Evolutionary conservation across 2,888 invertebrate species (phyloP).

Genomic region (Torymus tubicola): DNA sequence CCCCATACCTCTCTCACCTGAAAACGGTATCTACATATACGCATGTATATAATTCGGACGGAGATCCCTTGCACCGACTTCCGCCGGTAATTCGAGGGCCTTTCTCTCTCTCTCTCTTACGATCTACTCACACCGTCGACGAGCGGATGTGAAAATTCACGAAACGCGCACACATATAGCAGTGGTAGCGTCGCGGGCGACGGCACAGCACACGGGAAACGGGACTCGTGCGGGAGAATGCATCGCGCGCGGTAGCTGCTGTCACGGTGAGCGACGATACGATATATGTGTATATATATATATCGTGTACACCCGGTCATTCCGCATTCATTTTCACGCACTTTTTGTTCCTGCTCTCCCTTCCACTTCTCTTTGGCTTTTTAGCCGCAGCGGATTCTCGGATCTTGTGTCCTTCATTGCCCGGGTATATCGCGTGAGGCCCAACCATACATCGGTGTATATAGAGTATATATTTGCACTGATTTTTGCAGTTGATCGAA

Average conservation of each 20-base stretch:
- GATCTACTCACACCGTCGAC: constrained; percentile 26
- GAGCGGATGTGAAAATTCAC: constrained; percentile 64
- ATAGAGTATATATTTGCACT: background rate
- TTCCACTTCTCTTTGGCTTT: too few relatives aligned
- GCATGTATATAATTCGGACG: constrained; percentile 60
- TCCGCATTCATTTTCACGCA: constrained; percentile 64
- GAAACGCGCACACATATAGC: constrained; percentile 51
- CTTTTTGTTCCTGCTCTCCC: constrained; percentile 56
- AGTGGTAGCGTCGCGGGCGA: background rate
- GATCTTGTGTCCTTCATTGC: constrained; percentile 54
- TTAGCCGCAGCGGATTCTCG: constrained; percentile 18
- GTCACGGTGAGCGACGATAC: constrained; percentile 66
- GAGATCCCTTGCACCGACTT: constrained; percentile 65
- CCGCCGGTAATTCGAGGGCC: constrained; percentile 68
- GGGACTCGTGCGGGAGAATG: constrained; percentile 13
- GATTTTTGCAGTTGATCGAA: constrained; percentile 8
- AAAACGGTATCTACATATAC: constrained; percentile 30
- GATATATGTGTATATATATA: constrained; percentile 50
- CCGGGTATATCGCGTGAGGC: constrained; percentile 58
- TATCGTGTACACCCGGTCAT: constrained; percentile 52
- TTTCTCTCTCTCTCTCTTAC: constrained; percentile 20
- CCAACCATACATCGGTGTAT: background rate
- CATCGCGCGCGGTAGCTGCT: constrained; percentile 33
- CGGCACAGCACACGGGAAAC: constrained; percentile 16
- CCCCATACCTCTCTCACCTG: background rate